phyloP scores from a whole-genome alignment of 2,888 invertebrate species.

The Vannuccia rotundouncinata region DNA sequence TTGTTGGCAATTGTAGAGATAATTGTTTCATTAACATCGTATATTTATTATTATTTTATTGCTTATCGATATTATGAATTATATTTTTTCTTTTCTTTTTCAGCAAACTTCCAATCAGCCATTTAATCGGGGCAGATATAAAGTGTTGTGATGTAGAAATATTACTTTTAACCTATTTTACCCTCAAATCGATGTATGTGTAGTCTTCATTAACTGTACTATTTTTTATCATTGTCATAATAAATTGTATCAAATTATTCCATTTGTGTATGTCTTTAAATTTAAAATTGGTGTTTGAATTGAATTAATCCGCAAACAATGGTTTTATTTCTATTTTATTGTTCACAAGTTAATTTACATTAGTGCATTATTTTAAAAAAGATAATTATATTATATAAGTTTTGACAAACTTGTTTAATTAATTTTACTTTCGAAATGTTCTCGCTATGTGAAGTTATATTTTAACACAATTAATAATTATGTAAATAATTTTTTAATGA shows the following conservation, averaged over 20 bases:
- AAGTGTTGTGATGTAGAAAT: constrained; percentile 19
- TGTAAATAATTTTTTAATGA: neutral
- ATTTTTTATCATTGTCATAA: constrained; percentile 6
- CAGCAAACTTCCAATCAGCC: constrained; percentile 30
- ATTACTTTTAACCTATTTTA: too few species aligned
- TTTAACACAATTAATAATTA: too few species aligned
- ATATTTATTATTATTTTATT: neutral
- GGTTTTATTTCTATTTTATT: too few species aligned
- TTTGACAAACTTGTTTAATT: too few species aligned
- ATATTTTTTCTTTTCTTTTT: neutral
- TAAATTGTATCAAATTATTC: neutral
- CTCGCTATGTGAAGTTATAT: too few species aligned
- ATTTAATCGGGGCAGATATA: constrained; percentile 22
- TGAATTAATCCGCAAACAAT: too few species aligned
- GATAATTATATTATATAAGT: too few species aligned
- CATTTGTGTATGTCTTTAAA: neutral
- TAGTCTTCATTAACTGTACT: neutral
- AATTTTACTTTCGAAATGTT: too few species aligned
- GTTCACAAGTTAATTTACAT: too few species aligned
- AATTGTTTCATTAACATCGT: neutral
- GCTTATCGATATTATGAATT: neutral
- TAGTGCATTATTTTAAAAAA: too few species aligned
- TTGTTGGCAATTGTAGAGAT: neutral
- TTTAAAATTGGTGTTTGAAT: too few species aligned
- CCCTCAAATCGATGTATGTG: too few species aligned